These are phyloP conservation scores for Acanthosepion esculentum DNA, from an alignment of 2,888 invertebrate genomes.

Conservation along the genomic window DNA sequence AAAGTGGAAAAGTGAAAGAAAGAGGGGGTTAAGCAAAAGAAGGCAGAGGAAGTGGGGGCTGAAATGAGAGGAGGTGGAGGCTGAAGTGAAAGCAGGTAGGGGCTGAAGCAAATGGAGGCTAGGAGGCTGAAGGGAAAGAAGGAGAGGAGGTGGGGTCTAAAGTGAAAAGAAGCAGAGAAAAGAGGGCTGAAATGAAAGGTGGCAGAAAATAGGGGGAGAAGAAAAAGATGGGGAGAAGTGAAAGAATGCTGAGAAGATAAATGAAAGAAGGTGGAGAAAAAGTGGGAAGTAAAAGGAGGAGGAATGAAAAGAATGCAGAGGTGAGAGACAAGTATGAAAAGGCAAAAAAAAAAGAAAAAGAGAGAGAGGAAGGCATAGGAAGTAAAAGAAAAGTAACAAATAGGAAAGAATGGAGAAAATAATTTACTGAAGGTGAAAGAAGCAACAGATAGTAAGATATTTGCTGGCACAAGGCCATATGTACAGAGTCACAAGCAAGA, in stretches of 20 bases:
- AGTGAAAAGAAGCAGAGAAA: too few species aligned
- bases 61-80: neutral
- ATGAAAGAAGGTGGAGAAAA: neutral
- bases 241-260: neutral
- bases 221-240: neutral
- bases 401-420: neutral
- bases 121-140: neutral
- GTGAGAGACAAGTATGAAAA: neutral
- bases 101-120: too few species aligned
- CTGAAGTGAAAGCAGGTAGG: neutral
- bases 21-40: too few species aligned
- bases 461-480: neutral
- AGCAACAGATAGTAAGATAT: neutral
- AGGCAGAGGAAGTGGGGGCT: too few species aligned
- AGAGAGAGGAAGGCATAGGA: neutral
- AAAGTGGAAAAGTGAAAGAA: too few species aligned
- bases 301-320: neutral
- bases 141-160: neutral
- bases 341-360: neutral
- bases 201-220: neutral
- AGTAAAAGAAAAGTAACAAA: neutral
- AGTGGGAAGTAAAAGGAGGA: neutral
- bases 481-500: neutral
- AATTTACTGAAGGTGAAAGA: neutral
- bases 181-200: neutral